Base-by-base conservation (phyloP, 2,113 vertebrate species). In the Neoarius graeffei region DNA sequence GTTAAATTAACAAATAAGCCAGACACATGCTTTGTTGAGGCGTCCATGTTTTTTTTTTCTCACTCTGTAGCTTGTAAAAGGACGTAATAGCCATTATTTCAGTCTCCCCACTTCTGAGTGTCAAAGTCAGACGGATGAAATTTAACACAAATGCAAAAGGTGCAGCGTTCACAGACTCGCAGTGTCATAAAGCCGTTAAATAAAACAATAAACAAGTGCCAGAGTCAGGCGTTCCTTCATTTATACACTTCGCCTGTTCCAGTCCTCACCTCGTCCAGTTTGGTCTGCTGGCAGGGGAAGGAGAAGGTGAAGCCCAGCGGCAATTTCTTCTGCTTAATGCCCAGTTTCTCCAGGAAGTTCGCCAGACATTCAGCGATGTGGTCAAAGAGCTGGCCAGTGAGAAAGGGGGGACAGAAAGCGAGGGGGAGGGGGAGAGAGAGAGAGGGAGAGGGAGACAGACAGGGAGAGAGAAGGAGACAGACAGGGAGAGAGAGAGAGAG, bases 261-360 rank as follows among this genome's bases (percentile, higher is more conserved):
- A 20, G 71, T 17, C 5, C 95, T 94, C 91, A 99, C 98, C 97
- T 99, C 98, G 0, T 99, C 98, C 87, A 99, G 94, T 89, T 98
- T 98, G 79, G 95, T 97, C 93, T 99, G 98, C 84, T 94, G 93
- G 60, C 98, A 99, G 0, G 98, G 98, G 87, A 99, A 99, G 0
- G 98, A 99, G 94, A 99, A 99, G 42, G 98, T 99, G 91, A 99
- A 99, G 3, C 98, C 98, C 4, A 99, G 93, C 0, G 98, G 97
- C 1, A 99, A 96, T 84, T 97, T 99, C 95, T 96, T 96, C 64
- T 98, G 95, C 88, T 99, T 99, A 85, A 99, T 99, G 1, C 97
- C 94, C 90, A 97, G 93, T 85, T 97, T 97, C 0, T 98, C 97
- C 96, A 99, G 71, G 94, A 99, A 99, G 91, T 96, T 95, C 77